A percentile compares a stretch with the other conserved stretches of the same genome.
Conservation (phyloP, 53 echinoderm and acorn worm species). For the Patiria pectinifera region DNA sequence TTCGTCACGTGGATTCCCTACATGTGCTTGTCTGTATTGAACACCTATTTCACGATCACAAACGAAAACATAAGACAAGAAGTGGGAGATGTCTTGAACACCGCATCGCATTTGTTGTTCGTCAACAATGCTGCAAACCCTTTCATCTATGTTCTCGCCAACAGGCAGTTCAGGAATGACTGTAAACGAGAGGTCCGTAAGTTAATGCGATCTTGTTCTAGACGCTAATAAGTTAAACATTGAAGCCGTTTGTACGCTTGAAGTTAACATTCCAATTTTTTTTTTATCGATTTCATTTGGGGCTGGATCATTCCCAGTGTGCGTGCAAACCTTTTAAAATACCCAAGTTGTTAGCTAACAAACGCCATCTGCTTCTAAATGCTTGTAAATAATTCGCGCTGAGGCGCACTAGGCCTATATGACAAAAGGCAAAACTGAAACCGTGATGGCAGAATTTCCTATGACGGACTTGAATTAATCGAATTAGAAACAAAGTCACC, state of each 20-base stretch:
- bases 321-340: slow-evolving; percentile 27
- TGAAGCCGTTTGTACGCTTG: neutral
- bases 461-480: too few relatives aligned
- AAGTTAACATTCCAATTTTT: neutral
- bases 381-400: neutral
- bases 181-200: slow-evolving; percentile 64
- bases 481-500: too few relatives aligned
- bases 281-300: neutral
- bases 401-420: neutral
- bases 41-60: neutral
- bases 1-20: slow-evolving; percentile 75
- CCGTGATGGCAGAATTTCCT: neutral
- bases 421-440: neutral
- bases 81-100: neutral
- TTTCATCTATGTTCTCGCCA: slow-evolving; percentile 77
- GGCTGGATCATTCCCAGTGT: neutral
- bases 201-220: slow-evolving; percentile 18
- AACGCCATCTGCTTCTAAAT: neutral
- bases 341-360: neutral
- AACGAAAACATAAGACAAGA: neutral
- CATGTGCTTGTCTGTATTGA: slow-evolving; percentile 16
- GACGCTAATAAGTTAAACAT: slow-evolving; percentile 22
- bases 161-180: slow-evolving; percentile 71
- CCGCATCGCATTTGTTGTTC: slow-evolving; percentile 44
- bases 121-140: slow-evolving; percentile 83